phyloP scores from a whole-genome alignment of 2,888 invertebrate species.

The Cheilosia vulpina region DNA sequence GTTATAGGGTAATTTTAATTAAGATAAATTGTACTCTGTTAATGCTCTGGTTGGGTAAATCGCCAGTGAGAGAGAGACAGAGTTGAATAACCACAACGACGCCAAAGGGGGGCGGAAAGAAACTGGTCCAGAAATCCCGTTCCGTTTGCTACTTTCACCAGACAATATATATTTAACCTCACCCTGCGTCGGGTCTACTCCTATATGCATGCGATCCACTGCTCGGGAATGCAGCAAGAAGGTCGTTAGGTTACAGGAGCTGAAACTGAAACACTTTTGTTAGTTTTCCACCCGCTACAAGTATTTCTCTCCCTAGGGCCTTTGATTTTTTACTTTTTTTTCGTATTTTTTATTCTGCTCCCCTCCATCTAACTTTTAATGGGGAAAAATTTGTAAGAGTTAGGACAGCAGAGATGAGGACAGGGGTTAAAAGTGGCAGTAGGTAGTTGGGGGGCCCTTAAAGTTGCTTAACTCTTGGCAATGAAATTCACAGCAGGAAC shows the following conservation, averaged over 20 bases:
- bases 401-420: neutral
- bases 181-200: neutral
- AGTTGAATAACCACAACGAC: slow-evolving; percentile 28
- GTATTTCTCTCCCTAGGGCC: slow-evolving; percentile 2
- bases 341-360: neutral
- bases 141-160: slow-evolving; percentile 16
- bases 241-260: slow-evolving; percentile 48
- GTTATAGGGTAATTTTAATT: slow-evolving; percentile 36
- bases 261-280: slow-evolving; percentile 31
- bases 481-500: slow-evolving; percentile 11
- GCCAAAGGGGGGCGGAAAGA: neutral
- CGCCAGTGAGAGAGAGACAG: no score
- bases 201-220: neutral
- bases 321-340: neutral
- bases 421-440: slow-evolving; percentile 26
- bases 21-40: slow-evolving; percentile 30
- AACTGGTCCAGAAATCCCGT: slow-evolving; percentile 8
- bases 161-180: slow-evolving; percentile 36
- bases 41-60: neutral
- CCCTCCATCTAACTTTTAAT: slow-evolving; percentile 19
- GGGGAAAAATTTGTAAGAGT: slow-evolving; percentile 24
- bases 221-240: slow-evolving; percentile 27
- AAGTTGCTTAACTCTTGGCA: slow-evolving; percentile 16
- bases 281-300: slow-evolving; percentile 6
- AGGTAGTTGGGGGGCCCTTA: neutral